Percentiles rank a stretch among this genome's conserved stretches.
These are phyloP conservation scores for Cydia pomonella DNA, from an alignment of 1,140 invertebrate species.

Conservation along the genomic window DNA sequence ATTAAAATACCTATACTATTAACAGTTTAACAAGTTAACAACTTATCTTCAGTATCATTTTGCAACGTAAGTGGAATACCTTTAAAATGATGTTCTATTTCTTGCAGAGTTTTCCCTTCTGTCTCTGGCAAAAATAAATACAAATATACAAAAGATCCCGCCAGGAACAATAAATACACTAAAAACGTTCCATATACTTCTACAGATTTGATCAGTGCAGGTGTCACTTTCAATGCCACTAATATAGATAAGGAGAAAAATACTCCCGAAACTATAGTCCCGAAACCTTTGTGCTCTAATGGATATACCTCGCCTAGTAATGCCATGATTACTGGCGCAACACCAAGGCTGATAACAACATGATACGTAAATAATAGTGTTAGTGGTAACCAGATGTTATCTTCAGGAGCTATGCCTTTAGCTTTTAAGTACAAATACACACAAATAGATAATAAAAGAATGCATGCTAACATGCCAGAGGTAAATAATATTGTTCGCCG, in stretches of 20 bases:
- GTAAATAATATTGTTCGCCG: conserved; percentile 8
- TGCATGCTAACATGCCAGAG: not conserved
- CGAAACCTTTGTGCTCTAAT: conserved; percentile 22
- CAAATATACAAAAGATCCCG: conserved; percentile 2
- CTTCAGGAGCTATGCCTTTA: not conserved
- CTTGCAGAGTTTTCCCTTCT: conserved; percentile 20
- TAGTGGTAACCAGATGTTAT: conserved; percentile 1
- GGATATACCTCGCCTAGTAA: conserved; percentile 15
- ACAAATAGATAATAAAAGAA: not conserved
- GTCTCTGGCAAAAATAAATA: conserved; percentile 21
- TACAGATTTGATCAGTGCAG: not conserved
- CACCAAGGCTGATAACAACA: not conserved
- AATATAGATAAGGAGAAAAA: conserved; percentile 16
- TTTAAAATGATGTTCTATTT: conserved; percentile 30
- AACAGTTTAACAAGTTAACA: not conserved
- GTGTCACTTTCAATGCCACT: conserved; percentile 17
- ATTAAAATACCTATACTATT: not conserved
- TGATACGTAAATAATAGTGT: not conserved
- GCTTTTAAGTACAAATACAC: conserved; percentile 18
- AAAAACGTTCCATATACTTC: conserved; percentile 22
- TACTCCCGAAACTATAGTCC: not conserved
- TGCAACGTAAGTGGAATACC: not conserved
- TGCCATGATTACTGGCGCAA: not conserved
- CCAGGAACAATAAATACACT: not conserved
- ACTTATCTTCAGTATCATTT: conserved; percentile 10